phyloP scores from a whole-genome alignment of 2,113 vertebrate species.

The Camarhynchus parvulus region DNA sequence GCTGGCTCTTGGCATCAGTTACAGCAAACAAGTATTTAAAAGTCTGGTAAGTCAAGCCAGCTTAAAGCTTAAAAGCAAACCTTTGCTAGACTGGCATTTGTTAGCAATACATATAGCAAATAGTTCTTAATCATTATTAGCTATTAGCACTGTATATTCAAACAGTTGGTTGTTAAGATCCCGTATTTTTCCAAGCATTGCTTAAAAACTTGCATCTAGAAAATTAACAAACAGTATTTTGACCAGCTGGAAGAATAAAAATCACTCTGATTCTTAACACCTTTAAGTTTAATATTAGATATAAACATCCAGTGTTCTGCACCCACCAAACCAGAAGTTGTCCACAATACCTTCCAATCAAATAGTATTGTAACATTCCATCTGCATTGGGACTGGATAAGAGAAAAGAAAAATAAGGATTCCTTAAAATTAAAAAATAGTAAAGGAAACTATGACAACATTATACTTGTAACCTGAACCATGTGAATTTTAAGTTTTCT shows the following conservation, averaged over 20 bases:
- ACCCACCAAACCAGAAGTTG: neutral
- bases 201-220: neutral
- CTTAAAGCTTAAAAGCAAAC: neutral
- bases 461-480: neutral
- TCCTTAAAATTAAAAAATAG: neutral
- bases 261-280: neutral
- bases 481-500: neutral
- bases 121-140: neutral
- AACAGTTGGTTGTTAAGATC: neutral
- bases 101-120: neutral
- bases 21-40: neutral
- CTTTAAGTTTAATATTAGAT: neutral
- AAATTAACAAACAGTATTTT: neutral
- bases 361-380: neutral
- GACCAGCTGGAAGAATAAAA: neutral
- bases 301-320: neutral
- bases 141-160: neutral
- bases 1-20: neutral
- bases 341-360: neutral
- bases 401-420: neutral
- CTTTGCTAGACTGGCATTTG: neutral
- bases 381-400: neutral
- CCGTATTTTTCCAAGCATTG: neutral
- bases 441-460: neutral
- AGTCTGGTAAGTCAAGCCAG: neutral